Percentiles rank a stretch among this genome's conserved stretches.
Evolutionary conservation across 53 echinoderm and acorn worm genomes (phyloP).

Genomic region (Pentamera pediparva): DNA sequence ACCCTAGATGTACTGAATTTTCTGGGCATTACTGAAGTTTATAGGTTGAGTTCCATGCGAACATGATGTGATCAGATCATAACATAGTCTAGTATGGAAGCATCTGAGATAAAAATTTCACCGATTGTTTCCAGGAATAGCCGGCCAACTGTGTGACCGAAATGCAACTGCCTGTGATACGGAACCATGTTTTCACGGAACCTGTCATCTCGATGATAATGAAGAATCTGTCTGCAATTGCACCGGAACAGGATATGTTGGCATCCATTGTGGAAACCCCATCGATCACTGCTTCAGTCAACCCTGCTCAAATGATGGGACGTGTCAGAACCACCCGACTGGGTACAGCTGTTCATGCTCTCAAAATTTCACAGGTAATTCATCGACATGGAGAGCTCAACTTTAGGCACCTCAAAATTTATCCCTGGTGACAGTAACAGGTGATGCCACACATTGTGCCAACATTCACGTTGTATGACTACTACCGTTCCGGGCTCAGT

Average conservation of each 20-base stretch:
- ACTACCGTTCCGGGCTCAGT: too few relatives aligned
- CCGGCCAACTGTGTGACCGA: slow-evolving; percentile 2
- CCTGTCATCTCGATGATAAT: neutral
- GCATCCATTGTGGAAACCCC: slow-evolving; percentile 15
- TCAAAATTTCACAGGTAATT: slow-evolving; percentile 20
- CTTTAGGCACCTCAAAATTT: too few relatives aligned
- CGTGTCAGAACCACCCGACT: neutral
- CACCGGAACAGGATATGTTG: slow-evolving; percentile 5
- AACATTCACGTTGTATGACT: too few relatives aligned
- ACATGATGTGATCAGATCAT: too few relatives aligned
- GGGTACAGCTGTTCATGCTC: slow-evolving; percentile 17
- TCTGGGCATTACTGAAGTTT: too few relatives aligned
- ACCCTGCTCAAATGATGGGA: slow-evolving; percentile 13
- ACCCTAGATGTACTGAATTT: too few relatives aligned
- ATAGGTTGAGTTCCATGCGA: too few relatives aligned
- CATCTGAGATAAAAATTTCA: neutral
- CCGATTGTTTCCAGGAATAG: neutral
- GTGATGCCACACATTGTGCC: too few relatives aligned
- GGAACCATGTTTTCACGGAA: neutral
- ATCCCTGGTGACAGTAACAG: too few relatives aligned
- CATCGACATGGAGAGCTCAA: too few relatives aligned
- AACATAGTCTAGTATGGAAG: neutral
- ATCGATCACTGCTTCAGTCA: slow-evolving; percentile 1
- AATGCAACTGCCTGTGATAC: slow-evolving; percentile 22
- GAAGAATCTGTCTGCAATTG: neutral